phyloP scores from a whole-genome alignment of 30 jellyfish, hydroid and myxozoan species.

The Phacellophora camtschatica region DNA sequence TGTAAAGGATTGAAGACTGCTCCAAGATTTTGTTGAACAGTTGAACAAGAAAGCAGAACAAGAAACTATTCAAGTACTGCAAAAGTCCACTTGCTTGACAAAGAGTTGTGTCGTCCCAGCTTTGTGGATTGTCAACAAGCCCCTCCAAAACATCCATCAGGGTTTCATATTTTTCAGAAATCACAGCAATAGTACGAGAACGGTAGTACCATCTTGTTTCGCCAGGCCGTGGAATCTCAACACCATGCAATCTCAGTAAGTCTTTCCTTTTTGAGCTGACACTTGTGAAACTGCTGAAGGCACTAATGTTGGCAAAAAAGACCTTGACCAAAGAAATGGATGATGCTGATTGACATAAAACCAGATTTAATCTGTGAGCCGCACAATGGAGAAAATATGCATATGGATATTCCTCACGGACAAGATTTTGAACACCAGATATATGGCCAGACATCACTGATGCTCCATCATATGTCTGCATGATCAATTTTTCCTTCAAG shows the following conservation, averaged over 20 bases:
- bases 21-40: too few relatives aligned
- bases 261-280: slow-evolving; percentile 16
- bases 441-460: slow-evolving; percentile 42
- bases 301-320: slow-evolving; percentile 58
- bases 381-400: slow-evolving; percentile 45
- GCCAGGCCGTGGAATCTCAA: slow-evolving; percentile 48
- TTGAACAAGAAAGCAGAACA: slow-evolving; percentile 19
- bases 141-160: slow-evolving; percentile 5
- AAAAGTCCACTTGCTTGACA: slow-evolving; percentile 31
- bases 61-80: slow-evolving; percentile 47
- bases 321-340: slow-evolving; percentile 27
- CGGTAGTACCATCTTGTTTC: slow-evolving; percentile 55
- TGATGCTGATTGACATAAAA: slow-evolving; percentile 55
- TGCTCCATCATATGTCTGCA: slow-evolving; percentile 52
- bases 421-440: slow-evolving; percentile 34
- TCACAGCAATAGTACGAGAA: neutral
- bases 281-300: slow-evolving; percentile 36
- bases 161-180: neutral
- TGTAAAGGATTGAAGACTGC: slow-evolving; percentile 30
- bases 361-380: slow-evolving; percentile 45
- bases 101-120: slow-evolving; percentile 25
- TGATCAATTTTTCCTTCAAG: slow-evolving; percentile 36
- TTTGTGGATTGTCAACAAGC: slow-evolving; percentile 12
- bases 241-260: neutral
- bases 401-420: slow-evolving; percentile 39